Percentiles rank a stretch among this genome's conserved stretches.
Evolutionary conservation across 2,113 vertebrate species (phyloP).

Genomic region (Nannobrachium achirus): DNA sequence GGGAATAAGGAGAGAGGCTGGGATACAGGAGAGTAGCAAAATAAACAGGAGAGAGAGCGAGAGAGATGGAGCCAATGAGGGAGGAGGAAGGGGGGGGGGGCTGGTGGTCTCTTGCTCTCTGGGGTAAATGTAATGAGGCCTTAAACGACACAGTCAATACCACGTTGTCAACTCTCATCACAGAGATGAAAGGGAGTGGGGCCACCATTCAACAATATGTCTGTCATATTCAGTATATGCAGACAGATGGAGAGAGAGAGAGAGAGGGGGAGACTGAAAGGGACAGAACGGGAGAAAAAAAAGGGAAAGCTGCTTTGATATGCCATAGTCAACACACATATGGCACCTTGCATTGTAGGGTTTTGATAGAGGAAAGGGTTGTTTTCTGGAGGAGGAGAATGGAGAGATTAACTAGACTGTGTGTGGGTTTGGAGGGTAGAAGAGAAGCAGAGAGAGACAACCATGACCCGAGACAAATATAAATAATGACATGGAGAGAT

Average conservation of each 20-base stretch:
- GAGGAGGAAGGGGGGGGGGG: slow-evolving; percentile 5
- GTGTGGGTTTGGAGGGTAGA: not conserved
- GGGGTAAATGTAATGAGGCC: slow-evolving; percentile 56
- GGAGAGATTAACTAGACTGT: too few relatives aligned
- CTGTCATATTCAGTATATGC: slow-evolving; percentile 34
- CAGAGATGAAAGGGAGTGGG: slow-evolving; percentile 20
- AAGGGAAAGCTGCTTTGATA: too few relatives aligned
- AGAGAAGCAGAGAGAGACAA: not conserved
- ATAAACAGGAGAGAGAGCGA: not conserved
- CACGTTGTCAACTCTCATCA: slow-evolving; percentile 41
- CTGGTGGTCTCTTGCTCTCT: slow-evolving; percentile 20
- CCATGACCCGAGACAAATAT: too few relatives aligned
- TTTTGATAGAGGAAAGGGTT: not conserved
- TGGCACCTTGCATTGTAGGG: slow-evolving; percentile 7
- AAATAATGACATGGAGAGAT: not conserved
- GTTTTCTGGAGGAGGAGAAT: not conserved
- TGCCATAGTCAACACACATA: not conserved
- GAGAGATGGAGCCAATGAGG: not conserved
- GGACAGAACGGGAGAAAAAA: too few relatives aligned
- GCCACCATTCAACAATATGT: slow-evolving; percentile 42
- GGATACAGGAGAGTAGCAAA: not conserved
- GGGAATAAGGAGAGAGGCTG: not conserved
- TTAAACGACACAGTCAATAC: slow-evolving; percentile 64
- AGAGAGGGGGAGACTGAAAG: not conserved
- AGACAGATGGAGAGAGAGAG: not conserved